Conservation (phyloP, 2,888 invertebrate species). For the Autographa pulchrina region DNA sequence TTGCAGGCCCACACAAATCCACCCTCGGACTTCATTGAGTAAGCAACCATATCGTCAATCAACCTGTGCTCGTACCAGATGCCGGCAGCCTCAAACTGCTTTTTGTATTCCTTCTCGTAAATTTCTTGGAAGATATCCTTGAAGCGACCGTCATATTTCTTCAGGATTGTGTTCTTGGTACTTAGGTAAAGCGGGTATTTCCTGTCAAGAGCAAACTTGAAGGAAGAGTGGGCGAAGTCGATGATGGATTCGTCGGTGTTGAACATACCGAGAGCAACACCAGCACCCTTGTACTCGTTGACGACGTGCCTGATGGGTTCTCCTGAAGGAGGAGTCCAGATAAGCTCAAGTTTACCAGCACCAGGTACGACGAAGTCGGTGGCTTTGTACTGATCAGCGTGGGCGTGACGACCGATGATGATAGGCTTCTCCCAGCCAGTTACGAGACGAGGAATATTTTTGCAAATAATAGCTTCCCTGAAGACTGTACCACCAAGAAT, state of each 20-base stretch:
- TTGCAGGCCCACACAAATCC: conserved; percentile 99
- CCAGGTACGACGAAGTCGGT: conserved; percentile 98
- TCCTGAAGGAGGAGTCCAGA: conserved; percentile 92
- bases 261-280: conserved; percentile 98
- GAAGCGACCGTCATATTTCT: conserved; percentile 98
- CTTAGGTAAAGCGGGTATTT: conserved; percentile 97
- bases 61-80: conserved; percentile 99
- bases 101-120: conserved; percentile 96
- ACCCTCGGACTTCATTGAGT: conserved; percentile 99
- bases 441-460: conserved; percentile 98
- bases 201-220: conserved; percentile 96
- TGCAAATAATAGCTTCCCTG: conserved; percentile 96
- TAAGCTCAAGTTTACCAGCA: conserved; percentile 95
- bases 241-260: conserved; percentile 98
- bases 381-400: conserved; percentile 99
- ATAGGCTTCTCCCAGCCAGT: conserved; percentile 98
- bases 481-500: conserved; percentile 96
- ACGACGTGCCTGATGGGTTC: conserved; percentile 93
- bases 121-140: conserved; percentile 99
- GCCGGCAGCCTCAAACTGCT: conserved; percentile 94
- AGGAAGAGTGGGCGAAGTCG: conserved; percentile 98
- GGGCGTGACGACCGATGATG: conserved; percentile 99
- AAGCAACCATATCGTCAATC: conserved; percentile 99
- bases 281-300: conserved; percentile 95
- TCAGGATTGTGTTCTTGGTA: conserved; percentile 99